Evolutionary conservation across 2,888 invertebrate species (phyloP).

Genomic region (Molorchus minor): DNA sequence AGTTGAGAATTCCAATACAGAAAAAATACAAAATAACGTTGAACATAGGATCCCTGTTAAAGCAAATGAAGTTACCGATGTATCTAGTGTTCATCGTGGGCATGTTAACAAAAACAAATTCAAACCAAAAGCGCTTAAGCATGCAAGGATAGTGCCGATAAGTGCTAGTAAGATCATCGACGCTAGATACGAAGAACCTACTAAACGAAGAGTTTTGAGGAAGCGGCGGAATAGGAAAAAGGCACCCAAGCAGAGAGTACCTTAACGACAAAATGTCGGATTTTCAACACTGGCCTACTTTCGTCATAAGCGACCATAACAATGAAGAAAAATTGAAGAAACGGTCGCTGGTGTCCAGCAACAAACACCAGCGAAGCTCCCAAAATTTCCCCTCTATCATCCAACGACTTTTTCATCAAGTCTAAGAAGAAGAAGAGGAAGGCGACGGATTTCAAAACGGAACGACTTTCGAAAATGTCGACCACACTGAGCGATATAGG

Average conservation of each 20-base stretch:
- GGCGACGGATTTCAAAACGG: neutral
- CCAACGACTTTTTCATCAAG: conserved; percentile 35
- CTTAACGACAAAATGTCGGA: conserved; percentile 39
- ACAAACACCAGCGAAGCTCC: conserved; percentile 5
- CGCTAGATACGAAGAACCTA: neutral
- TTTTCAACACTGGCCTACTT: conserved; percentile 45
- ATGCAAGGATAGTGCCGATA: neutral
- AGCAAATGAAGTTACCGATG: neutral
- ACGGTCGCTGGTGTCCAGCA: conserved; percentile 30
- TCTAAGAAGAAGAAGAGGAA: neutral
- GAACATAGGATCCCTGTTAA: neutral
- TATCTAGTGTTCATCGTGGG: neutral
- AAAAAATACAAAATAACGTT: neutral
- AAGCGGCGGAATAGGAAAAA: neutral
- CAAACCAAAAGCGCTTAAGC: neutral
- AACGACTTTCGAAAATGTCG: neutral
- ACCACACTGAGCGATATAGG: neutral
- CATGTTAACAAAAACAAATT: neutral
- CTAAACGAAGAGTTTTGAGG: neutral
- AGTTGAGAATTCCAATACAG: neutral
- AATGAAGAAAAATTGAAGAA: conserved; percentile 38
- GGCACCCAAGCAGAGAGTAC: neutral
- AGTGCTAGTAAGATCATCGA: neutral
- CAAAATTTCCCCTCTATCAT: conserved; percentile 36
- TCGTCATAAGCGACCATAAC: conserved; percentile 38